Conservation (phyloP, 2,113 vertebrate species). For the Pygathrix nemaeus region DNA sequence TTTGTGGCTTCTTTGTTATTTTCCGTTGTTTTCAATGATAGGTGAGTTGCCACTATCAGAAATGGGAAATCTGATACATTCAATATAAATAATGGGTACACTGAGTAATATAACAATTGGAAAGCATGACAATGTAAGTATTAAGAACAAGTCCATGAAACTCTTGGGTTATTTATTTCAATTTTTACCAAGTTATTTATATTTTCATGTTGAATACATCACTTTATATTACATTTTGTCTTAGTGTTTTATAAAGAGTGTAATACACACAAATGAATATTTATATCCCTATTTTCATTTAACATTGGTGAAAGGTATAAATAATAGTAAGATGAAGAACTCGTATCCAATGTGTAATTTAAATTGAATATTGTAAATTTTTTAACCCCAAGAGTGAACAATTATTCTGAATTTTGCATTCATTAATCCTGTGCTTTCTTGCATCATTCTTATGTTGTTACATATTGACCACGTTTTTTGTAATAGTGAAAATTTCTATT, state of each 20-base stretch:
- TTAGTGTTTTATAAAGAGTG: neutral
- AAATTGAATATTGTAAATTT: neutral
- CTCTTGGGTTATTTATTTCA: neutral
- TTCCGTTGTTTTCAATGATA: neutral
- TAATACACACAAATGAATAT: slow-evolving; percentile 20
- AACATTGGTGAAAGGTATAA: neutral
- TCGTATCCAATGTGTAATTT: neutral
- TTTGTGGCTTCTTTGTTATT: neutral
- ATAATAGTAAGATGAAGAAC: neutral
- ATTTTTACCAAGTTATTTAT: neutral
- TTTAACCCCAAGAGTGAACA: neutral
- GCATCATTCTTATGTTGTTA: neutral
- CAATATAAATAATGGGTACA: neutral
- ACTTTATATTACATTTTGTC: neutral
- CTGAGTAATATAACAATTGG: neutral
- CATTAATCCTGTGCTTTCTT: neutral
- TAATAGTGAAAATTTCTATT: neutral
- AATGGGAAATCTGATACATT: neutral
- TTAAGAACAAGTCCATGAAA: neutral
- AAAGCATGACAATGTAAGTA: neutral
- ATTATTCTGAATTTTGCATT: neutral
- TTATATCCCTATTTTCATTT: neutral
- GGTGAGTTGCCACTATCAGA: neutral
- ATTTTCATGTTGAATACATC: neutral
- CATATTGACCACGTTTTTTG: neutral